These are phyloP conservation scores for Dastarcus helophoroides DNA, from an alignment of 2,888 invertebrate genomes.

Conservation along the genomic window DNA sequence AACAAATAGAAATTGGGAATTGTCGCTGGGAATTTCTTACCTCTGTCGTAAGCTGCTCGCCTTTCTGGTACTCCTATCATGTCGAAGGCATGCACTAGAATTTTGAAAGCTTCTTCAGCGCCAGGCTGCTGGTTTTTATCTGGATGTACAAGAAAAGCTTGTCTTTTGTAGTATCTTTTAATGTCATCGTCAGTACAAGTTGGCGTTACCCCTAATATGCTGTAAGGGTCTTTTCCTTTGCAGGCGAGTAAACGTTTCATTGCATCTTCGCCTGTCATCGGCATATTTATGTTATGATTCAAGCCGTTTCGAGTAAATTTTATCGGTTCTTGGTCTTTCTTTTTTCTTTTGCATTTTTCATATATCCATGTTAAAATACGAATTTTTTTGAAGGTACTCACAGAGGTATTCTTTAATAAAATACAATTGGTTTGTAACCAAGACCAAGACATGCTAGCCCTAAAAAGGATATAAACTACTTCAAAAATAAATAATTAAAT, in stretches of 20 bases:
- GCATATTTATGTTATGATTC: slow-evolving; percentile 66
- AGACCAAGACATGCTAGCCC: slow-evolving; percentile 27
- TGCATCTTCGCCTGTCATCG: slow-evolving; percentile 86
- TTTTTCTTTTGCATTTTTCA: slow-evolving; percentile 33
- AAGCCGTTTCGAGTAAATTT: slow-evolving; percentile 43
- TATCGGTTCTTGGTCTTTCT: slow-evolving; percentile 35
- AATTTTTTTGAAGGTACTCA: slow-evolving; percentile 25
- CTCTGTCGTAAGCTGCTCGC: slow-evolving; percentile 33
- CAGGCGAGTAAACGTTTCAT: slow-evolving; percentile 87
- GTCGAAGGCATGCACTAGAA: slow-evolving; percentile 89
- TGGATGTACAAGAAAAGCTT: slow-evolving; percentile 90
- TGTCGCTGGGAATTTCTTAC: too few relatives aligned
- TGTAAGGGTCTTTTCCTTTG: slow-evolving; percentile 93
- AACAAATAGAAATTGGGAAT: too few relatives aligned
- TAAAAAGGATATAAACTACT: slow-evolving; percentile 14
- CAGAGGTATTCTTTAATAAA: slow-evolving; percentile 23
- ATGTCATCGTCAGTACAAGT: slow-evolving; percentile 89
- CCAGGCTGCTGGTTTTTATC: slow-evolving; percentile 93
- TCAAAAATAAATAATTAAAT: slow-evolving; percentile 10
- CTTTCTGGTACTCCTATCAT: slow-evolving; percentile 82
- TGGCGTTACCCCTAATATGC: slow-evolving; percentile 60
- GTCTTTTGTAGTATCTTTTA: slow-evolving; percentile 85
- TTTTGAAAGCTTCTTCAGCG: slow-evolving; percentile 93
- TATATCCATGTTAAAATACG: slow-evolving; percentile 31
- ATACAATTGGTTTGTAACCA: slow-evolving; percentile 28